phyloP scores from a whole-genome alignment of 2,797 vertebrate species.

The Phaenicophaeus curvirostris region DNA sequence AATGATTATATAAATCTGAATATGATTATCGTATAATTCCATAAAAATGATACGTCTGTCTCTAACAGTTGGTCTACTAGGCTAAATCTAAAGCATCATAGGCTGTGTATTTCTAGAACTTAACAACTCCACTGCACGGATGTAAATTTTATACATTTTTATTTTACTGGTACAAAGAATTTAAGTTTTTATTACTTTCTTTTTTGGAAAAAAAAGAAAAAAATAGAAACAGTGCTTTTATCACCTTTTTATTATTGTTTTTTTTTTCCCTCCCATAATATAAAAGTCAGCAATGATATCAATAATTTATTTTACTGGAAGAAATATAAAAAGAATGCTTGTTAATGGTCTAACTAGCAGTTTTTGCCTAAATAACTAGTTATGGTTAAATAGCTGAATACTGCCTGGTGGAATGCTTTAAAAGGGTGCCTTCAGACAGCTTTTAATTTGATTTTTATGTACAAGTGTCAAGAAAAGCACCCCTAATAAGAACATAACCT shows the following conservation, averaged over 20 bases:
- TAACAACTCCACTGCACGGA: slow-evolving; percentile 94
- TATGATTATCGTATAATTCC: slow-evolving; percentile 87
- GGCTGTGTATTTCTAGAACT: slow-evolving; percentile 91
- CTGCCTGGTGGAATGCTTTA: slow-evolving; percentile 83
- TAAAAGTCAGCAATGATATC: slow-evolving; percentile 96
- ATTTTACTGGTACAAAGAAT: slow-evolving; percentile 88
- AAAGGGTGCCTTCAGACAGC: slow-evolving; percentile 79
- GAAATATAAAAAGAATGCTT: slow-evolving; percentile 94
- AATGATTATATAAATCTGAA: slow-evolving; percentile 93
- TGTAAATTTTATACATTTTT: slow-evolving; percentile 91
- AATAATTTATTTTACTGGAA: slow-evolving; percentile 93
- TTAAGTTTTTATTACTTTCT: slow-evolving; percentile 88
- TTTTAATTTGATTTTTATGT: slow-evolving; percentile 80
- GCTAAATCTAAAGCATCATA: slow-evolving; percentile 94
- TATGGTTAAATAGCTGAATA: slow-evolving; percentile 85
- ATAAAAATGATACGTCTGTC: slow-evolving; percentile 92
- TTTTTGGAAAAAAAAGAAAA: slow-evolving; percentile 86
- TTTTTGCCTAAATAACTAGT: slow-evolving; percentile 84
- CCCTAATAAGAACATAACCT: slow-evolving; percentile 84
- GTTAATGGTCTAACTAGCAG: slow-evolving; percentile 85
- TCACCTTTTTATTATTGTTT: slow-evolving; percentile 84
- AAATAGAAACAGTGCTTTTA: slow-evolving; percentile 91
- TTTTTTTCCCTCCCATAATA: slow-evolving; percentile 89
- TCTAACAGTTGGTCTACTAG: slow-evolving; percentile 89
- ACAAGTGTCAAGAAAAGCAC: slow-evolving; percentile 76